Percentiles rank a stretch among this genome's conserved stretches.
Evolutionary conservation across 2,113 vertebrate genomes (phyloP).

Genomic region (Opisthocomus hoazin): DNA sequence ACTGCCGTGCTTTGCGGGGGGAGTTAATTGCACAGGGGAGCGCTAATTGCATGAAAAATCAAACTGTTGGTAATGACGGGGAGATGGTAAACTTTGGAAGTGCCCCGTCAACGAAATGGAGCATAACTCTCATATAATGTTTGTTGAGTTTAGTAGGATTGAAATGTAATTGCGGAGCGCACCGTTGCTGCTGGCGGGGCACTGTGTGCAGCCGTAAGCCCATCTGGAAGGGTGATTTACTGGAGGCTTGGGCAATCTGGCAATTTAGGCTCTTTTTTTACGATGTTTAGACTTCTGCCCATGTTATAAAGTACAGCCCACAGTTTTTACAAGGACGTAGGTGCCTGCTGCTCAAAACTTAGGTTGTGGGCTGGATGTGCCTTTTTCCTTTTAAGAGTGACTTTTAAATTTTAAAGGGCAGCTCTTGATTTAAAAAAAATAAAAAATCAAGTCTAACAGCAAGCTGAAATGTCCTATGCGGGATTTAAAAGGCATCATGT

Average conservation of each 20-base stretch:
- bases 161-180: not conserved
- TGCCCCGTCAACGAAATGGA: not conserved
- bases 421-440: not conserved
- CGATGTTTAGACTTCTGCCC: conserved; percentile 19
- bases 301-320: not conserved
- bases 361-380: not conserved
- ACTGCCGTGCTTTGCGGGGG: conserved; percentile 44
- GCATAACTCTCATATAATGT: not conserved
- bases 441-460: not conserved
- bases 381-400: not conserved
- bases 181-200: not conserved
- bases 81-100: conserved; percentile 8
- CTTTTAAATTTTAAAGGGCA: conserved; percentile 24
- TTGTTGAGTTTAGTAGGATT: not conserved
- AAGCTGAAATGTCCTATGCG: not conserved
- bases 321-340: conserved; percentile 29
- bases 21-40: conserved; percentile 2
- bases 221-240: conserved; percentile 63
- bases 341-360: conserved; percentile 18
- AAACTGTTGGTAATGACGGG: conserved; percentile 10
- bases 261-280: conserved; percentile 30
- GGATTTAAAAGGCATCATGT: conserved; percentile 18
- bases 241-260: conserved; percentile 27
- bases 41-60: conserved; percentile 80
- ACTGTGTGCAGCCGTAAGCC: not conserved